Evolutionary conservation across 2,797 vertebrate genomes (phyloP), one percentile per base, ranked within the genome.

Genomic region (Hydrolagus colliei): DNA sequence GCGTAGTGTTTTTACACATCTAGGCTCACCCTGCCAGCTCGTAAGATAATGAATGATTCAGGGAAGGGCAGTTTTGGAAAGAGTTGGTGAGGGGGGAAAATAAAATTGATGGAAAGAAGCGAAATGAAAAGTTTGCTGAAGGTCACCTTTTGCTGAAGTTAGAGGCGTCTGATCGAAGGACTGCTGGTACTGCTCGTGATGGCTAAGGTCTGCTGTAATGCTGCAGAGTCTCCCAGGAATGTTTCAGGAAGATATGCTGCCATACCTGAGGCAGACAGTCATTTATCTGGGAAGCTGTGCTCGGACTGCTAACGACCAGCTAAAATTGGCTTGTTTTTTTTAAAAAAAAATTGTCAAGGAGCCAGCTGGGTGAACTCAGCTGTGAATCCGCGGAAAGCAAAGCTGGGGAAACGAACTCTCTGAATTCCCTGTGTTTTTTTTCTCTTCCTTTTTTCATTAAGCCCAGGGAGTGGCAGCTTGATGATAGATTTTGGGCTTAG

Each of bases 251-350:
- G 93, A 93, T 93, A 93, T 93, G 90, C 95, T 94, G 93, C 95
- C 92, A 92, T 94, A 95, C 95, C 95, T 94, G 94, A 94, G 94
- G 93, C 94, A 93, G 93, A 89, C 91, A 88, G 93, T 94, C 94
- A 94, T 96, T 95, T 95, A 94, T 96, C 94, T 94, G 92, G 88
- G 93, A 91, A 89, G 90, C 93, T 88, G 91, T 89, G 90, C 93
- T 92, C 91, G 10, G 87, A 90, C 94, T 94, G 94, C 94, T 96
- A 97, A 96, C 95, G 95, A 95, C 95, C 94, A 93, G 90, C 95
- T 95, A 94, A 95, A 94, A 97, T 96, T 96, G 96, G 95, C 96
- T 96, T 95, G 95, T 96, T 97, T 96, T 95, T 95, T 52, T 52
- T 1, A 27, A 52, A 52, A 94, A 94, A 93, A 94, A 95, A 93